Conservation (phyloP, 2,888 invertebrate genomes). For the Tachina fera region DNA sequence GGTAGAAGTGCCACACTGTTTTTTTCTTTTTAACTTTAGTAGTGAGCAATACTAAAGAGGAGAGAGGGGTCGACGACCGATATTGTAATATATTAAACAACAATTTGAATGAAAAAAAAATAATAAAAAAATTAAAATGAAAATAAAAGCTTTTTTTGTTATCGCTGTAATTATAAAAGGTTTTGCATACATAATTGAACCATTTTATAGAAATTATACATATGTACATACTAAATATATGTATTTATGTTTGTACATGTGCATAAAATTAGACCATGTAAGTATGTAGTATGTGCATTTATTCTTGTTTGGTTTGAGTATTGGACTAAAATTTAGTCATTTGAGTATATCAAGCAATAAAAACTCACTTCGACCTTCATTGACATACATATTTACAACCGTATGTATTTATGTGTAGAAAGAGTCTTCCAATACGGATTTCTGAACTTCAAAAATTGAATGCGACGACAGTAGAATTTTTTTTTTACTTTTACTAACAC, state of each 20-base stretch:
- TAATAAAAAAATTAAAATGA: neutral
- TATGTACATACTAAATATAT: too few relatives aligned
- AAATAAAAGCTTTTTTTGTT: neutral
- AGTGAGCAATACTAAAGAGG: too few relatives aligned
- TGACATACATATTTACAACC: constrained; percentile 4
- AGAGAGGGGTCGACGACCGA: too few relatives aligned
- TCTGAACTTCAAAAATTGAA: too few relatives aligned
- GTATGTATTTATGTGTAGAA: neutral
- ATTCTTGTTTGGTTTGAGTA: neutral
- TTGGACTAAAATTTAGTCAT: neutral
- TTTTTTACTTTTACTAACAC: too few relatives aligned
- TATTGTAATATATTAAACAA: neutral
- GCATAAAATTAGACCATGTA: neutral
- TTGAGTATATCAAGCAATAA: constrained; percentile 32
- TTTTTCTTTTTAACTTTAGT: too few relatives aligned
- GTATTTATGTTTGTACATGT: neutral
- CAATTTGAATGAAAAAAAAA: too few relatives aligned
- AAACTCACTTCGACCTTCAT: constrained; percentile 54
- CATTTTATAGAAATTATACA: neutral
- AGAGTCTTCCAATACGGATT: too few relatives aligned
- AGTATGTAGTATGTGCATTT: neutral
- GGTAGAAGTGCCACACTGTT: too few relatives aligned
- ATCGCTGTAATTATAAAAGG: neutral
- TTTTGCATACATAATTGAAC: neutral
- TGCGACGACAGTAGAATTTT: too few relatives aligned